Evolutionary conservation across 1,140 invertebrate species (phyloP).

Genomic region (Bombus vancouverensis): DNA sequence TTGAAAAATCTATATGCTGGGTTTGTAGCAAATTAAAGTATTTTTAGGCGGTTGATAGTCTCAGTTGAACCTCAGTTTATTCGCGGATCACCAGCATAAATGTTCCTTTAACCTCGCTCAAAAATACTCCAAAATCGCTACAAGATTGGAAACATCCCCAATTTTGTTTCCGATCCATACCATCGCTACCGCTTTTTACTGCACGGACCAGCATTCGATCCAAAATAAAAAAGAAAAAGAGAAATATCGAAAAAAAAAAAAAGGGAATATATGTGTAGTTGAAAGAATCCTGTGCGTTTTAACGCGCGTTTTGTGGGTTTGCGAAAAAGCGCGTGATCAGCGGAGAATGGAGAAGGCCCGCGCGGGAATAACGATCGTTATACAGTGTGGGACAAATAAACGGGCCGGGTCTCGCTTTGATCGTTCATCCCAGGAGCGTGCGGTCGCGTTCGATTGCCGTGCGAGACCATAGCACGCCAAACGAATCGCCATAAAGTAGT

Average conservation of each 20-base stretch:
- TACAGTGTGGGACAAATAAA: slow-evolving; percentile 55
- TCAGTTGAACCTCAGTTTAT: too few species aligned
- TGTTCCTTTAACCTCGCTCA: too few species aligned
- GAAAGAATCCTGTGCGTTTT: neutral
- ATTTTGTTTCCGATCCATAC: neutral
- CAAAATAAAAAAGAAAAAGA: neutral
- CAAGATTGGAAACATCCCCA: neutral
- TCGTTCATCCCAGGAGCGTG: slow-evolving; percentile 53
- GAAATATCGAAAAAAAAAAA: neutral
- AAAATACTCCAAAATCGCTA: neutral
- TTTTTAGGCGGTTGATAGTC: too few species aligned
- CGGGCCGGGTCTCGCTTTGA: slow-evolving; percentile 55
- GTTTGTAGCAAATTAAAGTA: too few species aligned
- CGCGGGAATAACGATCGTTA: slow-evolving; percentile 44
- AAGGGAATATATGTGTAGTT: neutral
- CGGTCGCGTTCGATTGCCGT: slow-evolving; percentile 44
- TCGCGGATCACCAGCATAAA: too few species aligned
- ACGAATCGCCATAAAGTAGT: slow-evolving; percentile 57
- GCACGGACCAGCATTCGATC: neutral
- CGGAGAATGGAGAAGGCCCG: slow-evolving; percentile 21
- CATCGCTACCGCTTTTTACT: neutral
- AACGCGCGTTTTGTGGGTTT: neutral
- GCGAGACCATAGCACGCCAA: slow-evolving; percentile 2
- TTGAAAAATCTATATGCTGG: too few species aligned
- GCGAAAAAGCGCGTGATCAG: neutral